Conservation (phyloP, 2,113 vertebrate genomes). For the Megaceryle maxima region DNA sequence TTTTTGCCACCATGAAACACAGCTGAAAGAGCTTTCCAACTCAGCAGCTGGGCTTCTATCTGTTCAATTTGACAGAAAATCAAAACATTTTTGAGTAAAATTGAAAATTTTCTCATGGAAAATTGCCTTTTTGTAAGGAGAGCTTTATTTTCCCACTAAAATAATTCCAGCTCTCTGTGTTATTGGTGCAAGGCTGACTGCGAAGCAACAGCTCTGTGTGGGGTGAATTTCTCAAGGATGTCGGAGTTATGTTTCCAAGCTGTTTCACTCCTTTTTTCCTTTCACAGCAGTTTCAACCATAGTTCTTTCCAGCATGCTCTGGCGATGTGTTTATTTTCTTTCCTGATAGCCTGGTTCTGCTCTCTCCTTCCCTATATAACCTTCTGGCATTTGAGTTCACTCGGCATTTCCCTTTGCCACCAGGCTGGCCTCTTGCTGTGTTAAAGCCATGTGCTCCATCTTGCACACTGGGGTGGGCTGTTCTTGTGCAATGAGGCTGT, state of each 20-base stretch:
- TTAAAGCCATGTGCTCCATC: fast-evolving
- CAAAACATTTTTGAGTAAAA: conserved; percentile 9
- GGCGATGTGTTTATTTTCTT: neutral
- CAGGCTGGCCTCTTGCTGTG: neutral
- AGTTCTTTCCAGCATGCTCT: neutral
- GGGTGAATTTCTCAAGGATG: neutral
- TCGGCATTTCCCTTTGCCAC: neutral
- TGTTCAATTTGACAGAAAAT: neutral
- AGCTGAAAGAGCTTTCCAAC: conserved; percentile 18
- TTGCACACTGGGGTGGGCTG: neutral
- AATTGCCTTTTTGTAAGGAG: neutral
- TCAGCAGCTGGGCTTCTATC: neutral
- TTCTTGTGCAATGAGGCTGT: neutral
- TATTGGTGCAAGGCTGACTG: neutral
- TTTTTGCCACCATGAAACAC: neutral
- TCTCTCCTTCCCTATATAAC: fast-evolving
- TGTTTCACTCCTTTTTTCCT: neutral
- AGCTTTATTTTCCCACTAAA: neutral
- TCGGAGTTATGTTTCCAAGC: neutral
- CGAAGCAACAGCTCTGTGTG: neutral
- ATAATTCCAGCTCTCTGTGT: neutral
- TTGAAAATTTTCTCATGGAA: conserved; percentile 14
- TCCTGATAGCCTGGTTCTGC: neutral
- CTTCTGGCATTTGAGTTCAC: neutral
- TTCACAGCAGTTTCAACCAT: neutral